phyloP scores from a whole-genome alignment of 2,113 vertebrate species.

The Mastomys natalensis region DNA sequence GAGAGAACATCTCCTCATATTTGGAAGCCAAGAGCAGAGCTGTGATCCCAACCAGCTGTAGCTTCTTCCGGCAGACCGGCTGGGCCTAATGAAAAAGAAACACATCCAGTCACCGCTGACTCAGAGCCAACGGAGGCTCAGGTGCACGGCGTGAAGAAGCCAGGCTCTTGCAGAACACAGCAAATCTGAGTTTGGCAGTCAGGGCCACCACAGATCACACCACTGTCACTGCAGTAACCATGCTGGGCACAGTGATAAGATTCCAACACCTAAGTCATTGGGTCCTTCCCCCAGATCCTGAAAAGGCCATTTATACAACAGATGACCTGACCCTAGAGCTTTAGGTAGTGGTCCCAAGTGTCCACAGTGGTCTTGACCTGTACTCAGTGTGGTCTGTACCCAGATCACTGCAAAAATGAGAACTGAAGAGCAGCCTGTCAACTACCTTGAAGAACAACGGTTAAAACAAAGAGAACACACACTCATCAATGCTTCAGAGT shows the following conservation, averaged over 20 bases:
- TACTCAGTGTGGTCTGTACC: neutral
- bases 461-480: neutral
- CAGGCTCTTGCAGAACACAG: neutral
- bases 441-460: neutral
- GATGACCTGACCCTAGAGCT: neutral
- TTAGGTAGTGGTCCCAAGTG: neutral
- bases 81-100: constrained; percentile 86
- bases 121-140: neutral
- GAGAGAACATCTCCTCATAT: constrained; percentile 95
- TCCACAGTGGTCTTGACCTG: neutral
- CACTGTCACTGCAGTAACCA: neutral
- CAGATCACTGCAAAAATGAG: neutral
- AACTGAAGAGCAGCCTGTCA: neutral
- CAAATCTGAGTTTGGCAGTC: neutral
- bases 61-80: constrained; percentile 91
- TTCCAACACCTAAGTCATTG: neutral
- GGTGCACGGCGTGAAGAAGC: no score
- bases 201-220: fast-evolving
- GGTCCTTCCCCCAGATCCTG: neutral
- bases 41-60: constrained; percentile 95
- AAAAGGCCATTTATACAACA: neutral
- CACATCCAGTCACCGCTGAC: neutral
- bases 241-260: neutral
- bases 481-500: neutral
- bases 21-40: constrained; percentile 95